These are phyloP conservation scores for Sebastes diaconus DNA, from an alignment of 2,797 vertebrate genomes.

Conservation along the genomic window DNA sequence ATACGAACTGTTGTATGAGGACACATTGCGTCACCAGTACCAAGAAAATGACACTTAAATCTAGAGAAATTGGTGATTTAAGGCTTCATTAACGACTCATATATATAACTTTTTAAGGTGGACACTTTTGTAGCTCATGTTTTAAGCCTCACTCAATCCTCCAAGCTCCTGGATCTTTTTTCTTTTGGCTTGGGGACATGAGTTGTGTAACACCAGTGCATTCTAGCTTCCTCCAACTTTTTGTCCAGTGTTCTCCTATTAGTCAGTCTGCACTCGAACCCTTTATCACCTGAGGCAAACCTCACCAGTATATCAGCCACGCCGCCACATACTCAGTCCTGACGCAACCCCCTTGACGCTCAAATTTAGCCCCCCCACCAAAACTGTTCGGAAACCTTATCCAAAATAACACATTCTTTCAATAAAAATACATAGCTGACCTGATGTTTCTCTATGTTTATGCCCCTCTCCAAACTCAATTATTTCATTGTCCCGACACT, in stretches of 20 bases:
- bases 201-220: conserved; percentile 53
- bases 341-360: conserved; percentile 26
- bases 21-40: background rate
- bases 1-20: background rate
- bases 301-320: conserved; percentile 35
- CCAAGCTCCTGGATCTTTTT: conserved; percentile 20
- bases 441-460: conserved; percentile 47
- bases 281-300: conserved; percentile 54
- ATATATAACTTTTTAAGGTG: background rate
- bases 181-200: background rate
- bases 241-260: conserved; percentile 59
- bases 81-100: background rate
- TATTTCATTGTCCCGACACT: conserved; percentile 68
- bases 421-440: conserved; percentile 62
- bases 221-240: conserved; percentile 43
- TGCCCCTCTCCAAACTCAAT: conserved; percentile 64
- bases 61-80: background rate
- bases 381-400: conserved; percentile 48
- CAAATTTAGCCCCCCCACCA: conserved; percentile 36
- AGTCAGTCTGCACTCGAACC: conserved; percentile 59
- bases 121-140: background rate
- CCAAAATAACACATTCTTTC: conserved; percentile 78
- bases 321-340: conserved; percentile 20
- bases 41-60: background rate
- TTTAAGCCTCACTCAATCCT: background rate